A percentile compares a stretch with the other conserved stretches of the same genome.
phyloP scores from a whole-genome alignment of 2,113 vertebrate species.

The Hydrochoerus hydrochaeris region DNA sequence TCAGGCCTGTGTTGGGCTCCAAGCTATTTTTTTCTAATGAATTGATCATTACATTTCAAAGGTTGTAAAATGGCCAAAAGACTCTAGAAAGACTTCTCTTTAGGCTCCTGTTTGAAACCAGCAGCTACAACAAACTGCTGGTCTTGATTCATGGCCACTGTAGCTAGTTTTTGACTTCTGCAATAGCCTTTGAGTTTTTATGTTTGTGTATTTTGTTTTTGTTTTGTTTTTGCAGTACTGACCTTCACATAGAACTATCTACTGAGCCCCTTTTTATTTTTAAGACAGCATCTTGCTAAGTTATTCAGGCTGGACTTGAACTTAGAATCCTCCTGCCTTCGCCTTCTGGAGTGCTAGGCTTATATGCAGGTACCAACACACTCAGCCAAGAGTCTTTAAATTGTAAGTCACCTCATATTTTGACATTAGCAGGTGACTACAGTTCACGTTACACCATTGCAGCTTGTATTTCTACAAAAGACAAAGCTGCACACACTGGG shows the following conservation, averaged over 20 bases:
- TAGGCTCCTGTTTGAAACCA: too few species aligned
- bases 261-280: neutral
- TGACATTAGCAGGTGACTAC: neutral
- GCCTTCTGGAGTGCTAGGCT: neutral
- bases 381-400: neutral
- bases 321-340: neutral
- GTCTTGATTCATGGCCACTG: too few species aligned
- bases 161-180: neutral
- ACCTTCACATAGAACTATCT: neutral
- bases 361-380: neutral
- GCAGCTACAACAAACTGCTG: too few species aligned
- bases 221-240: neutral
- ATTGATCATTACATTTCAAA: too few species aligned
- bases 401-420: constrained; percentile 1
- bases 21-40: too few species aligned
- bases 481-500: neutral
- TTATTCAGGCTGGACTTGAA: neutral
- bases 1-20: too few species aligned
- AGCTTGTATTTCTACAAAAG: neutral
- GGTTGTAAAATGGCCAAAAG: too few species aligned
- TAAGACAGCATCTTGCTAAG: neutral
- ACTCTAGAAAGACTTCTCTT: too few species aligned
- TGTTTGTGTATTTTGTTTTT: neutral
- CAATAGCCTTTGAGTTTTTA: neutral
- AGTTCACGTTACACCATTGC: neutral